Percentiles rank a stretch among this genome's conserved stretches.
Conservation (phyloP, 2,888 invertebrate genomes). For the Eupithecia tripunctaria region DNA sequence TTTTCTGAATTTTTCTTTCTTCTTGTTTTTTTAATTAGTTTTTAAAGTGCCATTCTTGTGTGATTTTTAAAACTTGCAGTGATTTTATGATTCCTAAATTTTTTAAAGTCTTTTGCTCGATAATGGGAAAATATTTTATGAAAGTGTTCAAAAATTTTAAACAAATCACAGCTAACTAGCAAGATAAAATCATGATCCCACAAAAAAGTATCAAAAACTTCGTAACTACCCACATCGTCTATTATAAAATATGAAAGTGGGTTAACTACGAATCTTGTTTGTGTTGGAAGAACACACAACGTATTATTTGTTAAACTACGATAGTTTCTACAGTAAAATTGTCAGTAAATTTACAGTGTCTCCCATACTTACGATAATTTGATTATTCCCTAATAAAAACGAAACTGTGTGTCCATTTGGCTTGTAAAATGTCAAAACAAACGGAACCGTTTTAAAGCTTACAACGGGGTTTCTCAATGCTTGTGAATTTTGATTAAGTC, state of each 20-base stretch:
- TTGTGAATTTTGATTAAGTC: not conserved
- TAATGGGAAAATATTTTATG: constrained; percentile 15
- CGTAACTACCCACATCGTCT: no score
- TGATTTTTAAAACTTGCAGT: constrained; percentile 56
- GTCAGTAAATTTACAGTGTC: not conserved
- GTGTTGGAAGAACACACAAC: no score
- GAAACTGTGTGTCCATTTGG: not conserved
- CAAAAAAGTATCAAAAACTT: not conserved
- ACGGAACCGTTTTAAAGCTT: not conserved
- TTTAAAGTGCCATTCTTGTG: constrained; percentile 73
- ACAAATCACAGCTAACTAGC: not conserved
- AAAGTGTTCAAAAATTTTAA: constrained; percentile 8
- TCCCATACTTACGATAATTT: not conserved
- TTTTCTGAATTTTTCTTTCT: constrained; percentile 52
- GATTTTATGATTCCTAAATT: constrained; percentile 68
- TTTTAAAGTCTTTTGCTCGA: constrained; percentile 28
- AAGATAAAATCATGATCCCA: not conserved
- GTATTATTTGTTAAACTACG: not conserved
- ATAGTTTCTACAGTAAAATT: not conserved
- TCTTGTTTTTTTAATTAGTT: constrained; percentile 49
- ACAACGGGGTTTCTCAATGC: not conserved
- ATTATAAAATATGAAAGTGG: no score
- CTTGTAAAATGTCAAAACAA: not conserved
- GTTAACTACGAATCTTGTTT: no score
- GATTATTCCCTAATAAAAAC: not conserved